Base-by-base conservation (phyloP, 2,888 invertebrate genomes). In the Paralinhomoeus sp. region DNA sequence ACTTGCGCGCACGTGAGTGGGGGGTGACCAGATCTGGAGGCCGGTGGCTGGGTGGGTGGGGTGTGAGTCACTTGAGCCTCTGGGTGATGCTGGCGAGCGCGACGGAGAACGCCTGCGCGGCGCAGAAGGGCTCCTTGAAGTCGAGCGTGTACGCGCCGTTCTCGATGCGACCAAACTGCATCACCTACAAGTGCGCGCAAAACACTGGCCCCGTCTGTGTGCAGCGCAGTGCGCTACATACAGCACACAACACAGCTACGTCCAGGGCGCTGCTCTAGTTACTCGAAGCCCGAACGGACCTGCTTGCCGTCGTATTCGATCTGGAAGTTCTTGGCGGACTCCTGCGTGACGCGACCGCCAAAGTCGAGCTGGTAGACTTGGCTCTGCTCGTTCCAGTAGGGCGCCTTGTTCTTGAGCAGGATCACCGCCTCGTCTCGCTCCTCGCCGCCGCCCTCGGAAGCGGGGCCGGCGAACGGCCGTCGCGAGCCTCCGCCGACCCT, bases 271-370 rank as follows among this genome's bases (percentile, higher is more conserved):
- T n/a, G n/a, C n/a, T n/a, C n/a, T n/a, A n/a, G n/a, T n/a, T n/a
- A n/a, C n/a, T n/a, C n/a, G n/a, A 37, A 12, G 7, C 40, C 34
- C 3, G 21, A 27, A 49, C 58, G 57, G 56, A 85, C 89, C 76
- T 91, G 89, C 68, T 84, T 84, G 50, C 83, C 85, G 54, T 81
- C 75, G 64, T 83, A 85, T 66, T 91, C 91, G 46, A 97, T 91
- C 70, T 97, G 93, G 66, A 97, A 97, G 69, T 97, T 97, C 68
- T 97, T 97, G 18, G 93, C 93, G 37, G 89, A 91, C 65, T 97
- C 93, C 67, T 93, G 93, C 3, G 93, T 97, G 47, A 97, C 97
- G 51, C 97, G 72, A 15, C 97, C 97, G 3, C 93, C 93, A 68
- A 97, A 97, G 69, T 97, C 97, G 38, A 97, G 71, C 63, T 93